phyloP scores from a whole-genome alignment of 2,797 vertebrate species.

The Balearica regulorum region DNA sequence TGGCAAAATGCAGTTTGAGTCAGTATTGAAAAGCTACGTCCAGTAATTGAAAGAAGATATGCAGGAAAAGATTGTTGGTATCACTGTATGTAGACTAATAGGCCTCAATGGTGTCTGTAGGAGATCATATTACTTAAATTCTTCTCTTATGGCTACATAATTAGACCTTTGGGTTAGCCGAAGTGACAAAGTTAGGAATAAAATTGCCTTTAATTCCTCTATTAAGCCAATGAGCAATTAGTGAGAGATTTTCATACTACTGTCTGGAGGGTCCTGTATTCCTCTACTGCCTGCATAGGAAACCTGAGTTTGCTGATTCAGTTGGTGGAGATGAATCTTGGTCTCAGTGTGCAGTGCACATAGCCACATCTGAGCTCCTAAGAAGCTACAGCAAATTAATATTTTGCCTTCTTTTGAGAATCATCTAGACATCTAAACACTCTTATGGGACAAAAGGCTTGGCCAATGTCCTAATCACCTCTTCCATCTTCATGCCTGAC shows the following conservation, averaged over 20 bases:
- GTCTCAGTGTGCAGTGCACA: neutral
- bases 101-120: neutral
- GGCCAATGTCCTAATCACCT: neutral
- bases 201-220: conserved; percentile 37
- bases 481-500: neutral
- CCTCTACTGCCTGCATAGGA: neutral
- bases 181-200: neutral
- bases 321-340: neutral
- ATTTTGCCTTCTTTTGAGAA: neutral
- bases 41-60: neutral
- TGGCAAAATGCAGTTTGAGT: neutral
- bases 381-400: neutral
- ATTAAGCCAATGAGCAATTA: neutral
- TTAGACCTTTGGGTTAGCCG: neutral
- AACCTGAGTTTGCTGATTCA: neutral
- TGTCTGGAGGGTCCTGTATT: neutral
- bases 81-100: neutral
- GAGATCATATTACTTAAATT: neutral
- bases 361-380: neutral
- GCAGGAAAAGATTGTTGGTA: neutral
- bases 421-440: neutral
- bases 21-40: neutral
- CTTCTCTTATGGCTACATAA: neutral
- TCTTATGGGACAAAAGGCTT: neutral
- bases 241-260: neutral